Percentiles rank a stretch among this genome's conserved stretches.
These are phyloP conservation scores for Maccullochella peelii DNA, from an alignment of 2,113 vertebrate species.

Conservation along the genomic window DNA sequence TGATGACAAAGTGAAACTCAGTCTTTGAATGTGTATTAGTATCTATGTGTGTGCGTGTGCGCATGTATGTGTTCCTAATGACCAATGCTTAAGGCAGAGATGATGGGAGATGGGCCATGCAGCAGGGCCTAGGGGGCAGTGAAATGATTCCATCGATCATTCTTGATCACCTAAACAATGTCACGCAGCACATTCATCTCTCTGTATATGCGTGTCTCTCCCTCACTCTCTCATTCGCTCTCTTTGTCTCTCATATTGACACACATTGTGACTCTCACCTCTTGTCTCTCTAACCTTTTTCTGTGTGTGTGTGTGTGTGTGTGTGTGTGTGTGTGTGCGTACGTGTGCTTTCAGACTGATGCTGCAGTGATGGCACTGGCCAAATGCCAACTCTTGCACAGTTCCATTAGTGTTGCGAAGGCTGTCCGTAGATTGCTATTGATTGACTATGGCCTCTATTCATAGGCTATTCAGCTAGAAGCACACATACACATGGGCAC, in stretches of 20 bases:
- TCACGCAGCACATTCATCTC: slow-evolving; percentile 57
- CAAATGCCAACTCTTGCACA: slow-evolving; percentile 73
- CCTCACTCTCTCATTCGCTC: not conserved
- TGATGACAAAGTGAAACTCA: slow-evolving; percentile 70
- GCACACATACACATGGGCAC: not conserved
- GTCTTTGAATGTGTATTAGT: slow-evolving; percentile 30
- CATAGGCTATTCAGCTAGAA: slow-evolving; percentile 64
- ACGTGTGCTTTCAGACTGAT: slow-evolving; percentile 48
- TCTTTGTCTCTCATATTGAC: slow-evolving; percentile 52
- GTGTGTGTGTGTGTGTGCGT: not conserved
- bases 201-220: not conserved
- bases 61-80: slow-evolving; percentile 63
- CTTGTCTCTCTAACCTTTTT: slow-evolving; percentile 49
- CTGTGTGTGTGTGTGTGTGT: slow-evolving; percentile 3
- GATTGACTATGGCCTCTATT: slow-evolving; percentile 77
- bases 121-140: slow-evolving; percentile 58
- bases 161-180: slow-evolving; percentile 71
- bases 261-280: slow-evolving; percentile 58
- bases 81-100: slow-evolving; percentile 63
- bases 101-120: slow-evolving; percentile 65
- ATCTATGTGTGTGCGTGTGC: slow-evolving; percentile 16
- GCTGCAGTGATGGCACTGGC: slow-evolving; percentile 70
- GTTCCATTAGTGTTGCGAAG: slow-evolving; percentile 78
- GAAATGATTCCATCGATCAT: slow-evolving; percentile 80
- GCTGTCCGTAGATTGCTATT: slow-evolving; percentile 81